Evolutionary conservation across 2,113 vertebrate species (phyloP).

Genomic region (Coptodon bakossiorum): DNA sequence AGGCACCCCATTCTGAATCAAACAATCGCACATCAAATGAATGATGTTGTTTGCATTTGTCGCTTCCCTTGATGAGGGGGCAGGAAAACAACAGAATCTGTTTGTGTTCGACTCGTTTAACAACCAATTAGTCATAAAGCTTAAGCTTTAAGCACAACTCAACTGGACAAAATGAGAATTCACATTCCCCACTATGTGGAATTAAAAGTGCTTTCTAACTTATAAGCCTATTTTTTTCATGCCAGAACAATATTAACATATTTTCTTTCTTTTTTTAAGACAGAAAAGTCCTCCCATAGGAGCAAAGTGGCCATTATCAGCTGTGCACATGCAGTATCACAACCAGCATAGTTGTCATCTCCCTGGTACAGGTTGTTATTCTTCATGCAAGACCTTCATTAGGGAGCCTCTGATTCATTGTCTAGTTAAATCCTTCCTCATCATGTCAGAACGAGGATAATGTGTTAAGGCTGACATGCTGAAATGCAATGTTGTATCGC

Average conservation of each 20-base stretch:
- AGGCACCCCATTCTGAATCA: constrained; percentile 13
- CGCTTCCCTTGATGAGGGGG: constrained; percentile 18
- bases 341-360: background rate
- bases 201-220: background rate
- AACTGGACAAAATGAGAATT: background rate
- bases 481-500: constrained; percentile 21
- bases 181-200: background rate
- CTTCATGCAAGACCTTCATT: background rate
- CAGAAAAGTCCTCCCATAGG: background rate
- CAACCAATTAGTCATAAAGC: constrained; percentile 41
- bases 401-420: background rate
- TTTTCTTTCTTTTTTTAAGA: background rate
- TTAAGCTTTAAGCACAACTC: constrained; percentile 6
- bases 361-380: background rate
- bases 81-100: constrained; percentile 8
- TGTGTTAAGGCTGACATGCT: constrained; percentile 7
- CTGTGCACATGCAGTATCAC: background rate
- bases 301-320: background rate
- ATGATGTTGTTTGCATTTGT: constrained; percentile 29
- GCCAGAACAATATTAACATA: background rate
- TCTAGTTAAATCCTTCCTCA: constrained; percentile 1
- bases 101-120: constrained; percentile 34
- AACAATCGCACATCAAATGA: constrained; percentile 35
- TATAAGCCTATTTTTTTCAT: background rate
- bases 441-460: constrained; percentile 1